Evolutionary conservation across 2,888 invertebrate species (phyloP).

Genomic region (Drosophila neutralis): DNA sequence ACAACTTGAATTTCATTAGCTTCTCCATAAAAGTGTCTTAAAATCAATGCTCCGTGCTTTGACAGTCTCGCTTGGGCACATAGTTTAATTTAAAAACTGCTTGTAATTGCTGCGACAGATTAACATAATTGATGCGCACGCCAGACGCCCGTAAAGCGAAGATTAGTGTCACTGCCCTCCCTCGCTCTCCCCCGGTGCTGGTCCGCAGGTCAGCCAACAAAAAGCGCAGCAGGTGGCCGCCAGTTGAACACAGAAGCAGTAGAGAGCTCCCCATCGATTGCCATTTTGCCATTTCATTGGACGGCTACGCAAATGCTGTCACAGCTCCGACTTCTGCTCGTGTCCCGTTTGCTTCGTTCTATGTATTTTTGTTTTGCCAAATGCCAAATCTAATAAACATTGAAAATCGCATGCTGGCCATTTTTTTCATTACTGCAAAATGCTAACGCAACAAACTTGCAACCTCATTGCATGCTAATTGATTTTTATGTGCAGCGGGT

Average conservation of each 20-base stretch:
- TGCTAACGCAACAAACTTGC: conserved; percentile 54
- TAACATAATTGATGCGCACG: conserved; percentile 75
- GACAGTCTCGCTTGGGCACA: conserved; percentile 19
- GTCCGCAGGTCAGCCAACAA: conserved; percentile 18
- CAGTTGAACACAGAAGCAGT: conserved; percentile 9
- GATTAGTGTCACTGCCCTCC: conserved; percentile 31
- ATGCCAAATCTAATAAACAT: conserved; percentile 76
- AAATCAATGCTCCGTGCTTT: conserved; percentile 16
- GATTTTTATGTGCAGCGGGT: conserved; percentile 69
- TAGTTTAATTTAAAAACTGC: conserved; percentile 59
- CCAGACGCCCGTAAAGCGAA: conserved; percentile 45
- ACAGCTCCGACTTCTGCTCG: conserved; percentile 33
- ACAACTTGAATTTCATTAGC: conserved; percentile 32
- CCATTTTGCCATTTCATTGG: conserved; percentile 43
- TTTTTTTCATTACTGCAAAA: conserved; percentile 53
- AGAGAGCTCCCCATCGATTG: conserved; percentile 58
- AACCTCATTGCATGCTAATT: conserved; percentile 76
- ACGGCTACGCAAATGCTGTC: conserved; percentile 44
- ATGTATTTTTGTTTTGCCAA: conserved; percentile 35
- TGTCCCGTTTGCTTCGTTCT: conserved; percentile 18
- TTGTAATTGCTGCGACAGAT: conserved; percentile 73
- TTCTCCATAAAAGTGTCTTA: conserved; percentile 28
- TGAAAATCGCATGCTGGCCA: conserved; percentile 57
- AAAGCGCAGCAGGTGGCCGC: conserved; percentile 74
- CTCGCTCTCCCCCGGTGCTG: neutral